phyloP scores from a whole-genome alignment of 1,140 invertebrate species.

The Cephus cinctus region DNA sequence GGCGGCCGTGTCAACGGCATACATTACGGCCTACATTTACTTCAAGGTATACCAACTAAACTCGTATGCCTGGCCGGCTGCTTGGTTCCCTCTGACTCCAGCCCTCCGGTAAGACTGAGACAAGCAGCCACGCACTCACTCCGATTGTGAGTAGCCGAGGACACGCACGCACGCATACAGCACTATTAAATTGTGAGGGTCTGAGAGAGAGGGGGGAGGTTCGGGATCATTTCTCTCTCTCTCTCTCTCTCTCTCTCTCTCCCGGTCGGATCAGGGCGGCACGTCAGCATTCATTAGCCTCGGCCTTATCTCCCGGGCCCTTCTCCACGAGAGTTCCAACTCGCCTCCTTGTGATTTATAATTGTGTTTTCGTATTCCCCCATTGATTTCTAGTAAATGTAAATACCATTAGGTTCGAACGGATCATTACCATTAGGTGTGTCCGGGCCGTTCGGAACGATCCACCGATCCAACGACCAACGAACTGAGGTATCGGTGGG shows the following conservation, averaged over 20 bases:
- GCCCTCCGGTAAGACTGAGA: too few relatives aligned
- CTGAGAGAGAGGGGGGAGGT: too few relatives aligned
- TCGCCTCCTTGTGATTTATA: conserved; percentile 24
- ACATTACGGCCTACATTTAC: conserved; percentile 47
- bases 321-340: conserved; percentile 4
- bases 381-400: conserved; percentile 36
- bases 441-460: conserved; percentile 7
- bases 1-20: conserved; percentile 44
- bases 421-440: conserved; percentile 29
- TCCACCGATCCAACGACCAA: not conserved
- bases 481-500: not conserved
- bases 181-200: too few relatives aligned
- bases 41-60: too few relatives aligned
- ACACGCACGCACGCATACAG: too few relatives aligned
- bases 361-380: conserved; percentile 27
- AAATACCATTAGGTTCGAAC: conserved; percentile 29
- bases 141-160: too few relatives aligned
- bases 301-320: conserved; percentile 11
- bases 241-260: conserved; percentile 3
- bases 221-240: conserved; percentile 16
- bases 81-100: too few relatives aligned
- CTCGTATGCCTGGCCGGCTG: too few relatives aligned
- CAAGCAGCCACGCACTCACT: not conserved
- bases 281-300: conserved; percentile 28
- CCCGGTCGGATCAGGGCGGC: conserved; percentile 1